These are phyloP conservation scores for Tenodera sinensis DNA, from an alignment of 2,888 invertebrate genomes.

Conservation along the genomic window DNA sequence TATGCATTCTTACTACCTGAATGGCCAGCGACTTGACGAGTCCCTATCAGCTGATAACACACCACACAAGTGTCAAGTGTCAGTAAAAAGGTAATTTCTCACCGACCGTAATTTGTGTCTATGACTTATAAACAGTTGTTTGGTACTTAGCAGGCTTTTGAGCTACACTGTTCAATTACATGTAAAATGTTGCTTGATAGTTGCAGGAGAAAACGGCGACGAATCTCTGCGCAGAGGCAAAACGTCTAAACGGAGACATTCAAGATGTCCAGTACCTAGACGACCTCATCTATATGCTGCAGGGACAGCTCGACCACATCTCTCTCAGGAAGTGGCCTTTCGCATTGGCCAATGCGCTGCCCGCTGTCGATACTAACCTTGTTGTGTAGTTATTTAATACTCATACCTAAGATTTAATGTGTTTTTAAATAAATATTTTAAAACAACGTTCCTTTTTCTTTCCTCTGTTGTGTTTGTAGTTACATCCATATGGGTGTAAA, in stretches of 20 bases:
- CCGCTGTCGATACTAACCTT: neutral
- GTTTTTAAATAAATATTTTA: neutral
- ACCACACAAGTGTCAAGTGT: too few relatives aligned
- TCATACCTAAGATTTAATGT: neutral
- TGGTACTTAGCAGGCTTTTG: too few relatives aligned
- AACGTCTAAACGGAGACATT: neutral
- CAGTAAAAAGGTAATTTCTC: too few relatives aligned
- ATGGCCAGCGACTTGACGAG: too few relatives aligned
- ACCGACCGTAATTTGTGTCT: too few relatives aligned
- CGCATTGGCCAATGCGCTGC: neutral
- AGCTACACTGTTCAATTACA: too few relatives aligned
- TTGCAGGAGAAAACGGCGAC: neutral
- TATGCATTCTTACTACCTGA: too few relatives aligned
- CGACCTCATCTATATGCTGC: conserved; percentile 19
- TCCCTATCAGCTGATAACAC: too few relatives aligned
- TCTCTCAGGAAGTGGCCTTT: conserved; percentile 19
- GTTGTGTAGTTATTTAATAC: conserved; percentile 1
- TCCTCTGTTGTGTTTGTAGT: too few relatives aligned
- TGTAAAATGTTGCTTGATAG: neutral
- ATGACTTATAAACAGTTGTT: too few relatives aligned
- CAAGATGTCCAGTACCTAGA: conserved; percentile 11
- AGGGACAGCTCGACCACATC: conserved; percentile 14
- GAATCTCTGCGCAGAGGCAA: neutral
- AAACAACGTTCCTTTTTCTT: neutral
- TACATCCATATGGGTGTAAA: too few relatives aligned